Evolutionary conservation across 23 tunicate species (phyloP), one percentile per base, ranked within the genome.

Genomic region (Styela clava): DNA sequence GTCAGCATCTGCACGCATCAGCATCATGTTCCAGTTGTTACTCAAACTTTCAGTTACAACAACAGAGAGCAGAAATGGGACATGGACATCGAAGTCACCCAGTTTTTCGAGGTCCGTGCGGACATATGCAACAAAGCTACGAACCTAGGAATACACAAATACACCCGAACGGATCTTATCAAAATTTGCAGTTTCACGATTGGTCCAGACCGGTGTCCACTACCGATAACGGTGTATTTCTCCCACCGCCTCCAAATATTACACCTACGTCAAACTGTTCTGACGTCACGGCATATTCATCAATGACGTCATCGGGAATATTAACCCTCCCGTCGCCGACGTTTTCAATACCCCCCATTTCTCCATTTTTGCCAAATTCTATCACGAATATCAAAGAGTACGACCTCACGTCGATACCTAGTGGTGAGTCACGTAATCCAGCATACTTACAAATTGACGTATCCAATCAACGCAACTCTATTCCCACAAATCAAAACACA

Each of bases 1-100:
- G 97, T 32, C 87, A 70, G 61, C 97, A 91, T 79, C 85, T 91
- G 44, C 97, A 91, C 83, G 97, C 97, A 2, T 74, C 85, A 35
- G 62, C 86, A 24, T 63, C 79, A 35, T 91, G 97, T 69, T 34
- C 90, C 2, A 82, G 62, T 37, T 91, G 97, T 61, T 85, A 85
- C 63, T 76, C 89, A 19, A 89, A 82, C 16, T 35, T 12, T 76
- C 52, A 51, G 33, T 51, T 52, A 1, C 81, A 76, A 52, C 64
- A 52, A 44, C 64, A 36, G 25, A 36, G 24, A 1, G 78, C 52
- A 72, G 18, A 0, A 65, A 24, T 24, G 70, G 70, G 31, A 7
- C 29, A 27, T 16, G 34, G 34, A 21, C 34, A 28, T 26, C 34
- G 29, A 5, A 28, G 35, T 35, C 77, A 30, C 23, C 77, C 34